Base-by-base conservation (phyloP, 2,797 vertebrate genomes). In the Cyclopterus lumpus region DNA sequence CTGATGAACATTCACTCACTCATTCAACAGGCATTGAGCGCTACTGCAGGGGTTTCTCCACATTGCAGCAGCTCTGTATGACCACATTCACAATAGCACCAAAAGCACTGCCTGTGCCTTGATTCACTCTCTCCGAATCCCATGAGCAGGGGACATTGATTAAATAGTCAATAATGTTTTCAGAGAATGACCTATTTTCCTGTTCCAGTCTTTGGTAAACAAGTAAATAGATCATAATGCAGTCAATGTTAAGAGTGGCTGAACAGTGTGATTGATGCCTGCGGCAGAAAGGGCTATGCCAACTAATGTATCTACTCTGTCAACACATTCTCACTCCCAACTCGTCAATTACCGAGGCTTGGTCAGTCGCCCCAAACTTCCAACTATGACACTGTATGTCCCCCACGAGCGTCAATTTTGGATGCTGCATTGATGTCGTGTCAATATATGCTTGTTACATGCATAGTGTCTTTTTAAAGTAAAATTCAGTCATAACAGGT, bases 21-120 rank as follows among this genome's bases (percentile, higher is more conserved):
- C 88, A 88, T 84, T 89, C 89, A 88, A 75, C 86, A 86, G 71
- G 79, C 84, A 64, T 88, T 84, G 58, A 59, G 48, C 53, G 54
- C 26, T 28, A 15, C 55, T 65, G 73, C 77, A 75, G 72, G 71
- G 38, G 75, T 72, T 81, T 75, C 53, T 73, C 64, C 73, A 65
- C 60, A 71, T 68, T 48, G 57, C 68, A 63, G 57, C 65, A 44
- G 9, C 68, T 75, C 36, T 30, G 54, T 24, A 34, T 59, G 42
- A 54, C 42, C 59, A 34, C 46, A 75, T 79, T 77, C 72, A 36
- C 73, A 26, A 68, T 51, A 7, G 67, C 71, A 74, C 51, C 38
- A 42, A 60, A 83, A 69, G 26, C 51, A 70, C 28, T 59, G 10
- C n/a, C 54, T 36, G 15, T 22, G 26, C 63, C 55, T 74, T 61